Evolutionary conservation across 2,797 vertebrate genomes (phyloP).

Genomic region (Pogonophryne albipinna): DNA sequence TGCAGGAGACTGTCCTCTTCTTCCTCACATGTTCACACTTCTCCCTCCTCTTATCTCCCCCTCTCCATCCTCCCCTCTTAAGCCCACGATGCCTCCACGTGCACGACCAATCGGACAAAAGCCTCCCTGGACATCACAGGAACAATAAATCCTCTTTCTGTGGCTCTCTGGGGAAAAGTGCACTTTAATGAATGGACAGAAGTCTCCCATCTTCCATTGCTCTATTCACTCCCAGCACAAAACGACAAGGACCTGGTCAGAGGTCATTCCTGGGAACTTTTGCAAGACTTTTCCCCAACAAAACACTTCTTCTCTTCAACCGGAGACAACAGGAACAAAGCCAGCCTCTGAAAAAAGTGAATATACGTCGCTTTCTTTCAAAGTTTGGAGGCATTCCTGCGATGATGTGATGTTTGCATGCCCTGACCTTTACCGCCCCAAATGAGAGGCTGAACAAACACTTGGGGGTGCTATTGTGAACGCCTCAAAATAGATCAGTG

Average conservation of each 20-base stretch:
- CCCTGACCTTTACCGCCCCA: slow-evolving; percentile 64
- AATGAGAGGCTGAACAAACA: slow-evolving; percentile 72
- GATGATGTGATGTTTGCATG: slow-evolving; percentile 67
- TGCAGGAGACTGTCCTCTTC: slow-evolving; percentile 26
- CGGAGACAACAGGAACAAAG: slow-evolving; percentile 19
- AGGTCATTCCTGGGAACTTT: slow-evolving; percentile 33
- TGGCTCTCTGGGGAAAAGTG: slow-evolving; percentile 10
- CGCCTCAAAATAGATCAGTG: slow-evolving; percentile 56
- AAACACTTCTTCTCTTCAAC: slow-evolving; percentile 23
- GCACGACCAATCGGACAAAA: slow-evolving; percentile 67
- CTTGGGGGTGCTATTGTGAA: slow-evolving; percentile 71
- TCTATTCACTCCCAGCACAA: slow-evolving; percentile 24
- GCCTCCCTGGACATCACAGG: slow-evolving; percentile 45
- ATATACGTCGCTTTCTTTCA: slow-evolving; percentile 14
- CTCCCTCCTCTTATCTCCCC: slow-evolving; percentile 59
- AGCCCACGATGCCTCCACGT: slow-evolving; percentile 56
- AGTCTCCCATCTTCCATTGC: slow-evolving; percentile 26
- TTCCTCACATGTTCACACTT: slow-evolving; percentile 62
- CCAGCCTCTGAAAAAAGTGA: background rate
- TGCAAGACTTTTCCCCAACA: slow-evolving; percentile 21
- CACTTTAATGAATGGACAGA: slow-evolving; percentile 23
- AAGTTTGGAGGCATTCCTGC: slow-evolving; percentile 47
- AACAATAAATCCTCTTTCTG: slow-evolving; percentile 43
- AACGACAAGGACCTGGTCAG: slow-evolving; percentile 35
- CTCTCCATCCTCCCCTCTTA: slow-evolving; percentile 59